Evolutionary conservation across 2,797 vertebrate genomes (phyloP).

Genomic region (Tachyglossus aculeatus): DNA sequence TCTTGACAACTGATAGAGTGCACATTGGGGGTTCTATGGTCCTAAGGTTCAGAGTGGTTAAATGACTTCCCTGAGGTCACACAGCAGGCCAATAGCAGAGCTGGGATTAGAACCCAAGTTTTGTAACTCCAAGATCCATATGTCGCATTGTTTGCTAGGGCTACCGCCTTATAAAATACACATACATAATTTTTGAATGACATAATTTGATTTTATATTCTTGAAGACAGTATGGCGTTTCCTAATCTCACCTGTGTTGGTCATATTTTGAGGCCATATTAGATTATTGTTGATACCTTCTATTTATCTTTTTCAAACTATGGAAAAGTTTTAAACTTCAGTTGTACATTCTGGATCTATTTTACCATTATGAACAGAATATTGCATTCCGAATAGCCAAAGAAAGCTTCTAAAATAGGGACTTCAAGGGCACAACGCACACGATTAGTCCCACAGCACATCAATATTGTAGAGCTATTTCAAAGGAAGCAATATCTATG

Average conservation of each 20-base stretch:
- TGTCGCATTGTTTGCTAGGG: neutral
- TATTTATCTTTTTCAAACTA: neutral
- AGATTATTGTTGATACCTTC: too few relatives aligned
- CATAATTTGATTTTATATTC: neutral
- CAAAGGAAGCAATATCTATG: neutral
- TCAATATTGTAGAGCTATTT: neutral
- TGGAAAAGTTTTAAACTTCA: neutral
- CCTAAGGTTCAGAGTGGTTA: too few relatives aligned
- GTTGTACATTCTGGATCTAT: neutral
- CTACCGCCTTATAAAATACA: neutral
- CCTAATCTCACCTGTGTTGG: neutral
- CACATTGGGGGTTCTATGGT: too few relatives aligned
- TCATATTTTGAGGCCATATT: neutral
- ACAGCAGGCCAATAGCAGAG: too few relatives aligned
- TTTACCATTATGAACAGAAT: constrained; percentile 5
- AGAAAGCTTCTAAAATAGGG: neutral
- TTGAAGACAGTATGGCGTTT: neutral
- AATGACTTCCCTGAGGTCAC: too few relatives aligned
- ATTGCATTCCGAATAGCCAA: neutral
- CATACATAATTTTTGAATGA: neutral
- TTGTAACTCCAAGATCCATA: too few relatives aligned
- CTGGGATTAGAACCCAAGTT: too few relatives aligned
- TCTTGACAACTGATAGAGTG: too few relatives aligned
- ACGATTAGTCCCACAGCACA: neutral
- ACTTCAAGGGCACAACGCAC: neutral